Percentiles rank a stretch among this genome's conserved stretches.
Conservation (phyloP, 2,888 invertebrate species). For the Argyresthia goedartella region DNA sequence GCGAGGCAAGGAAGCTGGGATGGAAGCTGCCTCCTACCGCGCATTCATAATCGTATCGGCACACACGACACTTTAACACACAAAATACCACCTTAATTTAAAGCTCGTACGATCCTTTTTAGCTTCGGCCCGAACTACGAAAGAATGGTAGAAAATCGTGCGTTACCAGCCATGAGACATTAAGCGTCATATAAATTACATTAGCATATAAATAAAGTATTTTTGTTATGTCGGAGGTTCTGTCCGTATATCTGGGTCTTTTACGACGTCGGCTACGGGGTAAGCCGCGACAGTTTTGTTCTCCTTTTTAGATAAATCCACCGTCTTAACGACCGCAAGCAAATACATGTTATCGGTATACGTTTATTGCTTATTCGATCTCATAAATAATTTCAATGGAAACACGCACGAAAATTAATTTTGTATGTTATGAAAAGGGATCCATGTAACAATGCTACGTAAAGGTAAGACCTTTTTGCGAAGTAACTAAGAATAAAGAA, state of each 20-base stretch:
- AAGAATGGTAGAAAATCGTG: constrained; percentile 65
- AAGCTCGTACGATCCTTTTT: constrained; percentile 33
- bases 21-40: constrained; percentile 67
- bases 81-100: constrained; percentile 29
- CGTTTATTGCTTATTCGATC: constrained; percentile 65
- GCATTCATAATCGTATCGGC: constrained; percentile 70
- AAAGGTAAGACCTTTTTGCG: background rate
- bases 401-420: constrained; percentile 56
- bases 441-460: constrained; percentile 1
- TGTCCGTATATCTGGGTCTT: constrained; percentile 49
- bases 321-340: constrained; percentile 63
- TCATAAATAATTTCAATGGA: constrained; percentile 61
- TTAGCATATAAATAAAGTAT: constrained; percentile 72
- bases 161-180: constrained; percentile 68
- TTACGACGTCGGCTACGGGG: constrained; percentile 55
- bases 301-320: constrained; percentile 68
- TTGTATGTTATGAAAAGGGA: constrained; percentile 39
- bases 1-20: constrained; percentile 43
- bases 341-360: constrained; percentile 65
- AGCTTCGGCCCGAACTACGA: constrained; percentile 13
- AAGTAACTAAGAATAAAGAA: background rate
- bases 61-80: constrained; percentile 15
- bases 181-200: constrained; percentile 72
- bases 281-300: constrained; percentile 61
- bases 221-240: constrained; percentile 53